Percentiles rank a stretch among this genome's conserved stretches.
phyloP scores from a whole-genome alignment of 53 echinoderm and acorn worm genomes.

The Arbacia lixula region DNA sequence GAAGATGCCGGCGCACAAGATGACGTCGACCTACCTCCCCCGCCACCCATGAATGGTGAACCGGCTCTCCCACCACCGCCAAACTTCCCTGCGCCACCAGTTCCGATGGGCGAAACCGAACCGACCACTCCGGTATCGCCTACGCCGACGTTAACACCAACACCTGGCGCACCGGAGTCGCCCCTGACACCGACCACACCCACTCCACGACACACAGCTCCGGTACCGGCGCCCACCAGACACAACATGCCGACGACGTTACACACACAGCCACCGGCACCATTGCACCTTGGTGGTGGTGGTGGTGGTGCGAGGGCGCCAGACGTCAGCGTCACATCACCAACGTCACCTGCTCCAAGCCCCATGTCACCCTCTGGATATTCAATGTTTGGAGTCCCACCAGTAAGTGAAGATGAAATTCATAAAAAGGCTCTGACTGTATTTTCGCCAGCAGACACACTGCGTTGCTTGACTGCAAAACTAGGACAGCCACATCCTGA shows the following conservation, averaged over 20 bases:
- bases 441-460: too few species aligned
- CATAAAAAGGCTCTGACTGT: too few species aligned
- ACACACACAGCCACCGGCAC: conserved; percentile 40
- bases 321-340: conserved; percentile 5
- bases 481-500: too few species aligned
- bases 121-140: conserved; percentile 46
- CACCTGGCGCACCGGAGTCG: conserved; percentile 48
- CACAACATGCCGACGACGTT: conserved; percentile 23
- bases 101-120: conserved; percentile 22
- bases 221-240: conserved; percentile 19
- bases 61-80: conserved; percentile 47
- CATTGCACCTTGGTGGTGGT: conserved; percentile 4
- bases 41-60: conserved; percentile 44
- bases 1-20: neutral
- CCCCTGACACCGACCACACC: conserved; percentile 45
- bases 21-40: conserved; percentile 37
- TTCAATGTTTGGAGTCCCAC: conserved; percentile 32
- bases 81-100: conserved; percentile 18
- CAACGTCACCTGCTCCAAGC: conserved; percentile 27
- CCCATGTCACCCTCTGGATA: conserved; percentile 31
- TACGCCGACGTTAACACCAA: conserved; percentile 61
- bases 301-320: conserved; percentile 5
- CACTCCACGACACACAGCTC: conserved; percentile 41
- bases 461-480: neutral
- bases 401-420: conserved; percentile 13